These are phyloP conservation scores for Hypercompe scribonia DNA, from an alignment of 2,888 invertebrate species.

Conservation along the genomic window DNA sequence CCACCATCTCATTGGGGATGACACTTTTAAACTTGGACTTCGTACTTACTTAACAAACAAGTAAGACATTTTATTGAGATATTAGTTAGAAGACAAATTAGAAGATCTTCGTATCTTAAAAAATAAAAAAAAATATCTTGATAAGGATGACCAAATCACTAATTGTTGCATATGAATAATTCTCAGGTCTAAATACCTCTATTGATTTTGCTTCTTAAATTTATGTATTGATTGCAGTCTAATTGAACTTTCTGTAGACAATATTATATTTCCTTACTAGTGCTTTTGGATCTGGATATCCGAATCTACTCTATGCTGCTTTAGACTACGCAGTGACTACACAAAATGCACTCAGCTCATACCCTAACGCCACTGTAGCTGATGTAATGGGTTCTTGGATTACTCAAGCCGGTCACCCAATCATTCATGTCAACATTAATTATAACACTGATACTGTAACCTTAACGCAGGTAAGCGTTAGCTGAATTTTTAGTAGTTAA, in stretches of 20 bases:
- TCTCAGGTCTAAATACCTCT: neutral
- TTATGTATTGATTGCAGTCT: neutral
- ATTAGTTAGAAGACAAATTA: neutral
- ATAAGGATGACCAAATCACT: neutral
- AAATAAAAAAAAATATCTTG: neutral
- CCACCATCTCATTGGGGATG: slow-evolving; percentile 77
- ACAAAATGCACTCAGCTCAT: slow-evolving; percentile 61
- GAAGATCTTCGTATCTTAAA: no score
- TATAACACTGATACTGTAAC: slow-evolving; percentile 64
- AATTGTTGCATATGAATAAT: neutral
- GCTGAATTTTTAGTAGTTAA: neutral
- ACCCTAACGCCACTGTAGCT: slow-evolving; percentile 60
- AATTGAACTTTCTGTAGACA: neutral
- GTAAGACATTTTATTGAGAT: slow-evolving; percentile 70
- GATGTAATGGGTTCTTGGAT: slow-evolving; percentile 78
- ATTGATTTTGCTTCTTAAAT: neutral
- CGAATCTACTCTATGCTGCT: slow-evolving; percentile 79
- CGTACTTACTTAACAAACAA: slow-evolving; percentile 72
- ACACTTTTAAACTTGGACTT: slow-evolving; percentile 65
- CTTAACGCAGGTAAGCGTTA: slow-evolving; percentile 68
- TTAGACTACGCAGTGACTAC: slow-evolving; percentile 70
- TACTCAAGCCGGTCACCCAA: slow-evolving; percentile 73
- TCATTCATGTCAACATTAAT: slow-evolving; percentile 71
- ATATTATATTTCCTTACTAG: slow-evolving; percentile 49
- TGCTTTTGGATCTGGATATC: slow-evolving; percentile 76